phyloP scores from a whole-genome alignment of 1,140 invertebrate species.

The Neodiprion lecontei region DNA sequence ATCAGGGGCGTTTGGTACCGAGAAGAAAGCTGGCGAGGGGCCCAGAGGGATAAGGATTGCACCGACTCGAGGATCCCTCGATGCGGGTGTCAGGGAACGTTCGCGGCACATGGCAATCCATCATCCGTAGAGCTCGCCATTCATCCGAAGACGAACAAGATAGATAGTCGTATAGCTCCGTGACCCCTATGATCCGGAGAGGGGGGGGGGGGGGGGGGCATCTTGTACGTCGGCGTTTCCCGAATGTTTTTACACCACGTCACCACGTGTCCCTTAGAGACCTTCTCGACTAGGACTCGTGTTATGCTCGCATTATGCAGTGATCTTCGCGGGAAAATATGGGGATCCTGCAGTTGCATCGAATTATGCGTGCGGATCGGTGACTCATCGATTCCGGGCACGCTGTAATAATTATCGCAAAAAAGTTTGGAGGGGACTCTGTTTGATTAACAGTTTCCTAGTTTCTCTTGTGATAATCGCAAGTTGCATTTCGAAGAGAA shows the following conservation, averaged over 20 bases:
- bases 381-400: background rate
- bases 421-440: too few species aligned
- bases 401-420: too few species aligned
- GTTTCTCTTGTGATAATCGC: too few species aligned
- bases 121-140: constrained; percentile 6
- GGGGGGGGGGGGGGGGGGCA: background rate
- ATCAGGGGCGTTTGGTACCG: too few species aligned
- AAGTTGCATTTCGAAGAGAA: too few species aligned
- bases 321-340: background rate
- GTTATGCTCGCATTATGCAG: background rate
- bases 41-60: background rate
- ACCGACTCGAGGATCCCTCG: background rate
- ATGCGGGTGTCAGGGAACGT: background rate
- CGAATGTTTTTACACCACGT: background rate
- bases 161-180: background rate
- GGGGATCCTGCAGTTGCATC: too few species aligned
- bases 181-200: background rate
- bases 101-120: constrained; percentile 1
- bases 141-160: constrained; percentile 7
- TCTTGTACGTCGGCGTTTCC: background rate
- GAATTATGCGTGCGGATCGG: background rate
- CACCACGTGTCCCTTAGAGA: background rate
- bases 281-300: background rate
- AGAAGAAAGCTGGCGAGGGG: background rate
- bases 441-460: too few species aligned